Conservation (phyloP, 1,140 invertebrate genomes). For the Sipha flava region DNA sequence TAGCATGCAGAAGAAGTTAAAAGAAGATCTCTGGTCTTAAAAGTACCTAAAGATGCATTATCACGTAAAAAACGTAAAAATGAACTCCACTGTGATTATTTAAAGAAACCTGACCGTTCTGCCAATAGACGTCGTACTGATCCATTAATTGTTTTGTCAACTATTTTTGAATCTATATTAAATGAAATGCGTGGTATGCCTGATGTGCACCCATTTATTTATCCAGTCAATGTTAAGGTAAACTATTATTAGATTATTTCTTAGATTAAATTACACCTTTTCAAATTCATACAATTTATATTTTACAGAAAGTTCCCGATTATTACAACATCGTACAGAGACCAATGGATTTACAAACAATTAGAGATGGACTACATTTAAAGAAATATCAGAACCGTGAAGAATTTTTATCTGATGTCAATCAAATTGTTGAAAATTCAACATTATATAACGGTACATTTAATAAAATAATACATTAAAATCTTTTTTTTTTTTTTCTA, state of each 20-base stretch:
- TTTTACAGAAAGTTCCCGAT: slow-evolving; percentile 67
- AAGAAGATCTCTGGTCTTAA: slow-evolving; percentile 65
- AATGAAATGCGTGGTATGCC: slow-evolving; percentile 89
- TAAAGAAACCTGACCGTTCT: slow-evolving; percentile 76
- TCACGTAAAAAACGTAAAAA: slow-evolving; percentile 58
- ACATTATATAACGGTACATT: slow-evolving; percentile 76
- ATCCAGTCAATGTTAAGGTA: slow-evolving; percentile 89
- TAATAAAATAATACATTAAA: not conserved
- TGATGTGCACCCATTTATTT: slow-evolving; percentile 84
- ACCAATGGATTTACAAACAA: slow-evolving; percentile 96
- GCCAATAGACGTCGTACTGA: slow-evolving; percentile 91
- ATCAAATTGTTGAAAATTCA: slow-evolving; percentile 94
- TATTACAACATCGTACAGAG: slow-evolving; percentile 85
- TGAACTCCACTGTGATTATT: slow-evolving; percentile 83
- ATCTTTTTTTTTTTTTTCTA: slow-evolving; percentile 17
- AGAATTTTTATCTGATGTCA: slow-evolving; percentile 88
- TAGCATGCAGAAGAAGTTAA: slow-evolving; percentile 75
- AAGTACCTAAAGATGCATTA: slow-evolving; percentile 71
- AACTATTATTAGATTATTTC: slow-evolving; percentile 35
- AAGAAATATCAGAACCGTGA: slow-evolving; percentile 90
- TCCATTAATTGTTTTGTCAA: slow-evolving; percentile 89
- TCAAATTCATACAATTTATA: not conserved
- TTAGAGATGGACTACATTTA: slow-evolving; percentile 82
- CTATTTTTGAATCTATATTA: slow-evolving; percentile 83
- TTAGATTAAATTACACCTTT: not conserved